A percentile compares a stretch with the other conserved stretches of the same genome.
Evolutionary conservation across 2,113 vertebrate species (phyloP).

Genomic region (Gadus macrocephalus): DNA sequence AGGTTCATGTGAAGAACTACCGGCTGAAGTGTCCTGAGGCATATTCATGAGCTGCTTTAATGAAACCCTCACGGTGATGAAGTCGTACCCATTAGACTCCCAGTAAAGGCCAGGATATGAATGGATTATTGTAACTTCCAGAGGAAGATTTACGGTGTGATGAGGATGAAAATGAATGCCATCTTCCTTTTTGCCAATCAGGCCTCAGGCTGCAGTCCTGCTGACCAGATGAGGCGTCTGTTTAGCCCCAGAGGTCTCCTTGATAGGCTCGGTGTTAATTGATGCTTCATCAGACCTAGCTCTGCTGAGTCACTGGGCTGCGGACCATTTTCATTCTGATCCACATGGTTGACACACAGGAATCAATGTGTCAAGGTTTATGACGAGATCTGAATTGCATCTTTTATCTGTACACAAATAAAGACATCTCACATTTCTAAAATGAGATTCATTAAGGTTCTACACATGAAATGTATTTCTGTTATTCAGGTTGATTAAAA

Average conservation of each 20-base stretch:
- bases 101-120: conserved; percentile 54
- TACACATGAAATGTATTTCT: too few species aligned
- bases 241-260: conserved; percentile 40
- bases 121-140: conserved; percentile 70
- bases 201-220: conserved; percentile 33
- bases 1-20: conserved; percentile 44
- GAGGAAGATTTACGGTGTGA: conserved; percentile 65
- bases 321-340: too few species aligned
- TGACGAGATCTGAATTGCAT: too few species aligned
- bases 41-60: conserved; percentile 65
- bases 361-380: too few species aligned
- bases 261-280: neutral
- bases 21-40: conserved; percentile 48
- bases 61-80: conserved; percentile 69
- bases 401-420: too few species aligned
- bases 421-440: too few species aligned
- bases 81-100: conserved; percentile 60
- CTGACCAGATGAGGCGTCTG: conserved; percentile 22
- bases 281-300: too few species aligned
- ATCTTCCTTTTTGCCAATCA: conserved; percentile 32
- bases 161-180: conserved; percentile 65
- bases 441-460: too few species aligned
- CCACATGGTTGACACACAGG: too few species aligned
- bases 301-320: too few species aligned
- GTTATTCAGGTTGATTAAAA: too few species aligned